Evolutionary conservation across 2,888 invertebrate species (phyloP).

Genomic region (Dolichopus griseipennis): DNA sequence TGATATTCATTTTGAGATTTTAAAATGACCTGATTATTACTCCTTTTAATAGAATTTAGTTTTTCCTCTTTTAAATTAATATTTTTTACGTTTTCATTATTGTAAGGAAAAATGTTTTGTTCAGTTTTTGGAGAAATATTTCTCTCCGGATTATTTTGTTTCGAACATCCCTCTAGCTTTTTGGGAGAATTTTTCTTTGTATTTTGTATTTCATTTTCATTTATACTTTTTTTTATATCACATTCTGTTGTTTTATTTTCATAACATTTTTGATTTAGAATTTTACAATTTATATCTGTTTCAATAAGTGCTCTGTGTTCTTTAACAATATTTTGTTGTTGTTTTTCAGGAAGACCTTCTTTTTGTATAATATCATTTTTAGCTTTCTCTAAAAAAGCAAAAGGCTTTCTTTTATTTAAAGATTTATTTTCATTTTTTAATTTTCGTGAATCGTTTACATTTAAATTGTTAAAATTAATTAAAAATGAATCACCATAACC

Average conservation of each 20-base stretch:
- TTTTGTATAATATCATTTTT: neutral
- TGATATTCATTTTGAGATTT: neutral
- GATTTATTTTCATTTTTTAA: neutral
- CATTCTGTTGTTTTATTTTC: too few species aligned
- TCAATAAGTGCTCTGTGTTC: too few species aligned
- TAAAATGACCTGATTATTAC: neutral
- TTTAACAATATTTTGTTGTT: neutral
- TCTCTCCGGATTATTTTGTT: too few species aligned
- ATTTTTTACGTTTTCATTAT: neutral
- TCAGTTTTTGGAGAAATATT: too few species aligned
- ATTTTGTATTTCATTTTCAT: neutral
- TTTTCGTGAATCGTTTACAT: constrained; percentile 23
- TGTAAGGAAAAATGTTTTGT: neutral
- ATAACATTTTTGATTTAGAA: too few species aligned
- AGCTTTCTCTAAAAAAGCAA: neutral
- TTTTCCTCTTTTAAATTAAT: neutral
- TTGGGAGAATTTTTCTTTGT: constrained; percentile 13
- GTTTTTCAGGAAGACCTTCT: neutral
- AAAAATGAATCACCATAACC: constrained; percentile 27
- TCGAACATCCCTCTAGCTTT: neutral
- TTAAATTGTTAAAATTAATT: constrained; percentile 32
- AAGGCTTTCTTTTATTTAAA: neutral
- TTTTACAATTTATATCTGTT: too few species aligned
- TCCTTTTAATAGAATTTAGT: neutral
- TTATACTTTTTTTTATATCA: too few species aligned